A percentile compares a stretch with the other conserved stretches of the same genome.
Evolutionary conservation across 2,113 vertebrate species (phyloP).

Genomic region (Lycocorax pyrrhopterus): DNA sequence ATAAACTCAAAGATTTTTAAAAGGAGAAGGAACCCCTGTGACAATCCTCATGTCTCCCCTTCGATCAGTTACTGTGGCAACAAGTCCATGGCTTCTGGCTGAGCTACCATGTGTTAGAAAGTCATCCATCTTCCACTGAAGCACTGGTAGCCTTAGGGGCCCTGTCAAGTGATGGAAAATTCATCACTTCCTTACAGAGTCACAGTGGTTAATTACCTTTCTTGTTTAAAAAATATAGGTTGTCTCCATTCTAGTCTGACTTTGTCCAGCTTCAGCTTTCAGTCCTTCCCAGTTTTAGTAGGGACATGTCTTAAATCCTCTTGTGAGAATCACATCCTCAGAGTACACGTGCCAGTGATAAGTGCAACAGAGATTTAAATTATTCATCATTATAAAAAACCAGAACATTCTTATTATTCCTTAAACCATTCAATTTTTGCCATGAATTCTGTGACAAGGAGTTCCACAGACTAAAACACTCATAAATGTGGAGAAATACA

Average conservation of each 20-base stretch:
- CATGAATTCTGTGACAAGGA: not conserved
- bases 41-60: not conserved
- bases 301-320: not conserved
- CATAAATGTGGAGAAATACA: not conserved
- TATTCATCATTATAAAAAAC: not conserved
- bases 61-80: not conserved
- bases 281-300: not conserved
- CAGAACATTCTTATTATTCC: not conserved
- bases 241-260: not conserved
- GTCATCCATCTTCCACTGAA: not conserved
- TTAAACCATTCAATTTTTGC: not conserved
- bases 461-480: not conserved
- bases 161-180: not conserved
- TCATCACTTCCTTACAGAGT: not conserved
- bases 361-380: not conserved
- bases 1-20: not conserved
- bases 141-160: not conserved
- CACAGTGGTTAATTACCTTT: not conserved
- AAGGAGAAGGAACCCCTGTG: not conserved
- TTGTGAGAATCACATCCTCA: not conserved
- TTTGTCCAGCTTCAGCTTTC: not conserved
- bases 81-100: not conserved
- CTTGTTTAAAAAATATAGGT: not conserved
- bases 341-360: not conserved
- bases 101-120: not conserved